Evolutionary conservation across 2,888 invertebrate species (phyloP).

Genomic region (Herminia tarsipennalis): DNA sequence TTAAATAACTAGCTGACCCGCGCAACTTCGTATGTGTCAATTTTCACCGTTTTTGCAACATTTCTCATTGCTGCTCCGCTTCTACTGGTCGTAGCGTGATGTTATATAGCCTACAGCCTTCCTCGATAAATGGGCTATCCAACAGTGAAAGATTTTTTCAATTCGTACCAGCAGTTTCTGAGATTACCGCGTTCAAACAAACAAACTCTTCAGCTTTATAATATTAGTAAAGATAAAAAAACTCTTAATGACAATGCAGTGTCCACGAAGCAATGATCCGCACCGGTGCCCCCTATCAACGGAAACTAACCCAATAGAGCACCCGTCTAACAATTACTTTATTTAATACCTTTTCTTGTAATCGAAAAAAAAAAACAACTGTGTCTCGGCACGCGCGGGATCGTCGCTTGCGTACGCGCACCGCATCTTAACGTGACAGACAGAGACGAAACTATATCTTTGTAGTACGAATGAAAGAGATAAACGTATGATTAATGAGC

Average conservation of each 20-base stretch:
- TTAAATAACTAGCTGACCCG: no score
- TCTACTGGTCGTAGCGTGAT: no score
- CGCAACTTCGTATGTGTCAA: no score
- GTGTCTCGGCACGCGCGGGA: conserved; percentile 75
- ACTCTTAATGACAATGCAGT: not conserved
- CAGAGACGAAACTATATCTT: conserved; percentile 46
- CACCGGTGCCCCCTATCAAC: conserved; percentile 35
- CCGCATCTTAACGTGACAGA: conserved; percentile 66
- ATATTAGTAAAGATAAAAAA: not conserved
- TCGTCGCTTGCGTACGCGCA: conserved; percentile 65
- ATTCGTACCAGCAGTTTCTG: no score
- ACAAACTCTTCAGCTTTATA: no score
- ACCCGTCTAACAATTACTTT: conserved; percentile 59
- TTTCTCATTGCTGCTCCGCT: no score
- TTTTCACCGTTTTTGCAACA: no score
- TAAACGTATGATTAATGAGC: conserved; percentile 67
- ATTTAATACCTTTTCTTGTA: conserved; percentile 77
- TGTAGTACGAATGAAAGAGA: conserved; percentile 46
- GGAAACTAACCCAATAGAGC: conserved; percentile 65
- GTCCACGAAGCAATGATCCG: conserved; percentile 21
- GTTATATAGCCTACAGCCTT: no score
- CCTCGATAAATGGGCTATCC: no score
- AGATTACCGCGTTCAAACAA: no score
- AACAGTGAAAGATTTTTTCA: no score
- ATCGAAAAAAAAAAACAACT: conserved; percentile 62